These are phyloP conservation scores for Ormyrus thymus DNA, from an alignment of 2,888 invertebrate genomes.

Conservation along the genomic window DNA sequence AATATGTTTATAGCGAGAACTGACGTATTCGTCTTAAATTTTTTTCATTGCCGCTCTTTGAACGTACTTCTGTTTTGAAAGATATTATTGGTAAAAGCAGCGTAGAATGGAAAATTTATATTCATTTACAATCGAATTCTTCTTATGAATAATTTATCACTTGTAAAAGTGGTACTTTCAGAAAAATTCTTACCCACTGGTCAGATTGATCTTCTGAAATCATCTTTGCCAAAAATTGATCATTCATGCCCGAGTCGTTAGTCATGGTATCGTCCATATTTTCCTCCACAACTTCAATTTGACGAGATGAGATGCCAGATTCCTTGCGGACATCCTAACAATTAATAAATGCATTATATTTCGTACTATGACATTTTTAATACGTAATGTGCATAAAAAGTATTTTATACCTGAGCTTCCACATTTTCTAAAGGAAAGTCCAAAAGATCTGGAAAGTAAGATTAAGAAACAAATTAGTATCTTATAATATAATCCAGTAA, in stretches of 20 bases:
- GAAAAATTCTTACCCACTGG: constrained; percentile 23
- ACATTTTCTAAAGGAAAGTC: not conserved
- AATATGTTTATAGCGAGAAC: constrained; percentile 22
- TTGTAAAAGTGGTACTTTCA: not conserved
- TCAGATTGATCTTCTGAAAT: not conserved
- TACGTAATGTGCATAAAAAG: not conserved
- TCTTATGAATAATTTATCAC: not conserved
- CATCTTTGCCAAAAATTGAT: constrained; percentile 13
- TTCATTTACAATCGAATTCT: not conserved
- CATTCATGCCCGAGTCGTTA: not conserved
- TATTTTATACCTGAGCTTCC: constrained; percentile 20
- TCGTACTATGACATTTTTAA: no score
- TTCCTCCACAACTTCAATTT: constrained; percentile 26
- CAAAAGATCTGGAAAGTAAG: not conserved
- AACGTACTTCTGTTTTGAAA: not conserved
- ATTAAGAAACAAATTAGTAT: not conserved
- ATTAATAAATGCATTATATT: not conserved
- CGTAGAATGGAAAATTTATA: no score
- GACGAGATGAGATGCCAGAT: constrained; percentile 20
- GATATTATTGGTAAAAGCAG: no score
- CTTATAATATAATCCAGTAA: not conserved
- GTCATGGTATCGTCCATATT: not conserved
- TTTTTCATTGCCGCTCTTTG: not conserved
- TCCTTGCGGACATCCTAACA: not conserved
- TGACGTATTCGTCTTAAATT: not conserved